Conservation (phyloP, 2,888 invertebrate species). For the Drosophila trichaetosa region DNA sequence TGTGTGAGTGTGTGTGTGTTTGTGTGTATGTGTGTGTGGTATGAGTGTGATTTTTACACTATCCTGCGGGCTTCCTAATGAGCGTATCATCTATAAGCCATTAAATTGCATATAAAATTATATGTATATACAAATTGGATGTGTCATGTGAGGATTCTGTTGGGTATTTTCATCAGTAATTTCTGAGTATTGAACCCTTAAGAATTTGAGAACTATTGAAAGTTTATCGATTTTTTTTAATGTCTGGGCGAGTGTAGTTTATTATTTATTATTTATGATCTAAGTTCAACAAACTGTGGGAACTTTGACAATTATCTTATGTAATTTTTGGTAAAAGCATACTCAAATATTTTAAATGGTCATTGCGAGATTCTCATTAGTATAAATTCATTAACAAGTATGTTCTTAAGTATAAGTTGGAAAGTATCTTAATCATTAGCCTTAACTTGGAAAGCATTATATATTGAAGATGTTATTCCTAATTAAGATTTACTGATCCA, state of each 20-base stretch:
- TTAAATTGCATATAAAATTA: slow-evolving; percentile 28
- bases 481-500: background rate
- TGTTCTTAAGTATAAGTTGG: too few relatives aligned
- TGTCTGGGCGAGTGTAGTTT: background rate
- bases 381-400: background rate
- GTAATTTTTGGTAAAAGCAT: background rate
- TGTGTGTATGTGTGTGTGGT: slow-evolving; percentile 18
- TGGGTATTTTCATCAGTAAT: background rate
- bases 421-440: background rate
- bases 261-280: background rate
- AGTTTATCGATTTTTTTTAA: background rate
- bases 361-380: background rate
- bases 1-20: slow-evolving; percentile 1
- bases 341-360: background rate
- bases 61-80: slow-evolving; percentile 59
- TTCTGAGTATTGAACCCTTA: background rate
- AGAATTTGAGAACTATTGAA: background rate
- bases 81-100: slow-evolving; percentile 28
- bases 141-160: slow-evolving; percentile 6
- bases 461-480: background rate
- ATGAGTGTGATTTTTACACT: slow-evolving; percentile 59
- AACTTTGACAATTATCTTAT: background rate
- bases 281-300: background rate
- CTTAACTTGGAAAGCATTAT: background rate
- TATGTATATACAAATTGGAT: slow-evolving; percentile 7